phyloP scores from a whole-genome alignment of 2,797 vertebrate genomes.

The Propithecus perrieri region DNA sequence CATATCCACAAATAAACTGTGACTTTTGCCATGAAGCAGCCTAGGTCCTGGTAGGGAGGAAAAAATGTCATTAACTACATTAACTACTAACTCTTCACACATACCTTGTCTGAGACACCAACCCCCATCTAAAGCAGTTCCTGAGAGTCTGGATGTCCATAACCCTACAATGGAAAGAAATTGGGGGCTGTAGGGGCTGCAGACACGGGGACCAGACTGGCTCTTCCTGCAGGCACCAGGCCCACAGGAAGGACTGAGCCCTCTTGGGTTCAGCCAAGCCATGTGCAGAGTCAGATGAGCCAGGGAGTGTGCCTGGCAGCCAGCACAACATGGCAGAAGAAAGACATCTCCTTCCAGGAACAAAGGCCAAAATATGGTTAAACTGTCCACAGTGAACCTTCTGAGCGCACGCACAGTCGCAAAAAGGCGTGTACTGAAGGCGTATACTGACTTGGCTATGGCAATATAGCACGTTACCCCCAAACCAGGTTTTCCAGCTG shows the following conservation, averaged over 20 bases:
- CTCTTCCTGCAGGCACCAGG: neutral
- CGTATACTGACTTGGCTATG: accelerated
- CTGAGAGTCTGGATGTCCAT: neutral
- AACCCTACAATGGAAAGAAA: accelerated
- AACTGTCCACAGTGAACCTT: neutral
- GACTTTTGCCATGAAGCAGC: neutral
- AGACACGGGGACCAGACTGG: neutral
- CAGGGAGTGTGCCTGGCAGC: neutral
- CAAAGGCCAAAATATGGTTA: neutral
- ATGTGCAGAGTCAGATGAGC: neutral
- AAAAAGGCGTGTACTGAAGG: accelerated
- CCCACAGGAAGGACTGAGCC: neutral
- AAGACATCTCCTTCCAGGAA: neutral
- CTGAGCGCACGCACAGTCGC: accelerated
- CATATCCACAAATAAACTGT: neutral
- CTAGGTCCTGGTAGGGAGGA: neutral
- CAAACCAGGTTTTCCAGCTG: no score
- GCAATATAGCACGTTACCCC: accelerated
- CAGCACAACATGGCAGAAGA: no score
- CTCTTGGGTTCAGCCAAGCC: neutral
- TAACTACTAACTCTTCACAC: neutral
- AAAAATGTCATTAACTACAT: no score
- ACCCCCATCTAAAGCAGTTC: neutral
- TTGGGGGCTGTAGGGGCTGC: neutral
- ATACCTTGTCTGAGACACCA: neutral